Evolutionary conservation across 2,888 invertebrate species (phyloP).

Genomic region (Spilarctia lutea): DNA sequence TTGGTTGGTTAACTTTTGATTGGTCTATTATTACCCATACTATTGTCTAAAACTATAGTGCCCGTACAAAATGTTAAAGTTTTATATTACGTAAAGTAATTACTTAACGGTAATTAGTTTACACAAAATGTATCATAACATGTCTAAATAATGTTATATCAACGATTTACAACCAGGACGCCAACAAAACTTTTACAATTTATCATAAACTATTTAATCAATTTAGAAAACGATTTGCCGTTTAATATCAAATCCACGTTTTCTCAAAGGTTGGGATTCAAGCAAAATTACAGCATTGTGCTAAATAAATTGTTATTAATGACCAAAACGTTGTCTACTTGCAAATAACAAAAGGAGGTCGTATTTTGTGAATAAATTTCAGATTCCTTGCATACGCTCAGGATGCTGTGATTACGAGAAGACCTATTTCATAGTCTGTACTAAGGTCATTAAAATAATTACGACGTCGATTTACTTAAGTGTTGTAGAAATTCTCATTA

Average conservation of each 20-base stretch:
- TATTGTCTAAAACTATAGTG: not conserved
- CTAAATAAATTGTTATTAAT: conserved; percentile 86
- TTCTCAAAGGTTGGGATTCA: conserved; percentile 79
- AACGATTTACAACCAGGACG: conserved; percentile 33
- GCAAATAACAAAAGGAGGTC: conserved; percentile 73
- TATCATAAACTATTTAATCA: conserved; percentile 83
- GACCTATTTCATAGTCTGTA: conserved; percentile 46
- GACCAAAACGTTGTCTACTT: conserved; percentile 78
- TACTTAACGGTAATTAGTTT: conserved; percentile 18
- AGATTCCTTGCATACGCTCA: conserved; percentile 63
- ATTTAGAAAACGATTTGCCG: conserved; percentile 77
- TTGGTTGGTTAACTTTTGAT: not conserved
- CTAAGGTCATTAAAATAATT: conserved; percentile 37
- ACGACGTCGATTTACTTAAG: not conserved
- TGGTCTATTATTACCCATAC: not conserved
- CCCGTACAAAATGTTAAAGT: not conserved
- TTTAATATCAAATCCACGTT: conserved; percentile 83
- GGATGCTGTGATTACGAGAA: conserved; percentile 45
- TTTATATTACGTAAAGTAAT: not conserved
- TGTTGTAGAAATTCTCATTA: not conserved
- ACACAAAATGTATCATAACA: conserved; percentile 24
- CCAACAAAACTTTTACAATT: conserved; percentile 69
- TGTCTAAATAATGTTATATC: conserved; percentile 34
- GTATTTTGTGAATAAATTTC: conserved; percentile 75
- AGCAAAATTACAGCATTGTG: conserved; percentile 81